These are phyloP conservation scores for Dendrocopos noguchii DNA, from an alignment of 2,113 vertebrate genomes.

Conservation along the genomic window DNA sequence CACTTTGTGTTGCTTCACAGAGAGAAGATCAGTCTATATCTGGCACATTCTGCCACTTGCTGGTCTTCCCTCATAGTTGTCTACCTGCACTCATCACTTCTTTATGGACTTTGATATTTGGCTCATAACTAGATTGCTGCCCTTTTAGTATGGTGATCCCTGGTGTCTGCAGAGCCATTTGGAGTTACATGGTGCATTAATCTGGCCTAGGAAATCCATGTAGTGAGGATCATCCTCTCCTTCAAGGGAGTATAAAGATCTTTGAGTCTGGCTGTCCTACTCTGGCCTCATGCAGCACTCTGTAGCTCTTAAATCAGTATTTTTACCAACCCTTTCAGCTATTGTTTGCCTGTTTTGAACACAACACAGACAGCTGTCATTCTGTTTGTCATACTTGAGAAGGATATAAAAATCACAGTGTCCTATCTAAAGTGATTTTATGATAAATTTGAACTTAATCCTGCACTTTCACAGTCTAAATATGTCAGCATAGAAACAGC, in stretches of 20 bases:
- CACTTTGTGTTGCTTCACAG: background rate
- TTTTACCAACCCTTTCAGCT: background rate
- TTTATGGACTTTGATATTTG: background rate
- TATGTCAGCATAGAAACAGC: slow-evolving; percentile 15
- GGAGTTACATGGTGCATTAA: background rate
- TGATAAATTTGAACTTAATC: slow-evolving; percentile 56
- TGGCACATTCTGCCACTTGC: background rate
- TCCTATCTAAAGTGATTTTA: slow-evolving; percentile 15
- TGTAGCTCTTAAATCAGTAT: background rate
- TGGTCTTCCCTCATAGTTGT: background rate
- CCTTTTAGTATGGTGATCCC: background rate
- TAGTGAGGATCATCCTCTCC: background rate
- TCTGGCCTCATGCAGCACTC: background rate
- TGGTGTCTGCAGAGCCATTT: background rate
- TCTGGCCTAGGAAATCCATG: background rate
- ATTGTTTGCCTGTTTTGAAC: background rate
- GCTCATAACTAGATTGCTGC: background rate
- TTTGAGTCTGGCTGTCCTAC: background rate
- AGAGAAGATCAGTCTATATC: background rate
- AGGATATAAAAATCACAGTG: background rate
- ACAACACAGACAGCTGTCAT: background rate
- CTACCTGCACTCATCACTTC: background rate
- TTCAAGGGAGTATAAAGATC: background rate
- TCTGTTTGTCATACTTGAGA: background rate
- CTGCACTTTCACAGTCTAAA: slow-evolving; percentile 34